These are phyloP conservation scores for Drosophila multiciliata DNA, from an alignment of 2,888 invertebrate species.

Conservation along the genomic window DNA sequence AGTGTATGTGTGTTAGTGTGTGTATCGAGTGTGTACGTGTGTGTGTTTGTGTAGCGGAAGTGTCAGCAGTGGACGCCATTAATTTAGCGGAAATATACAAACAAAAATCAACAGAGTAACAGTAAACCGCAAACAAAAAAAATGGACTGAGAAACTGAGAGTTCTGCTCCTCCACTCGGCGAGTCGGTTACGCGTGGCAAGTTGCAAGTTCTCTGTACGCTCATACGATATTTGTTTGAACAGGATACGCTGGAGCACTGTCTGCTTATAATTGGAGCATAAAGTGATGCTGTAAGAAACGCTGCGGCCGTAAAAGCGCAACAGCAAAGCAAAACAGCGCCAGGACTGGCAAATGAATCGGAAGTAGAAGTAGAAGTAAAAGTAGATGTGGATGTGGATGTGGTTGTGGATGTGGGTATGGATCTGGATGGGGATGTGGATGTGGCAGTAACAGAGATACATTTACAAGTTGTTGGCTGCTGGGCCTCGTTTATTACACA, in stretches of 20 bases:
- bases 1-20: conserved; percentile 6
- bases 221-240: conserved; percentile 56
- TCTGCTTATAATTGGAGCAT: conserved; percentile 78
- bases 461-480: conserved; percentile 62
- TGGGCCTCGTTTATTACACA: conserved; percentile 54
- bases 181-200: conserved; percentile 2
- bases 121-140: conserved; percentile 51
- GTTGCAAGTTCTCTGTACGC: conserved; percentile 31
- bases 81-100: conserved; percentile 78
- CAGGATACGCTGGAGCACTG: conserved; percentile 68
- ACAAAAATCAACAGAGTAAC: conserved; percentile 71
- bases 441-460: conserved; percentile 42
- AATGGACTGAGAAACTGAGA: background rate
- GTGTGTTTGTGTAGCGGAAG: conserved; percentile 55
- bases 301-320: conserved; percentile 59
- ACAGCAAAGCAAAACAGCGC: conserved; percentile 9
- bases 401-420: background rate
- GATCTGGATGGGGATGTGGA: conserved; percentile 16
- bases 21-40: conserved; percentile 7
- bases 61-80: conserved; percentile 75
- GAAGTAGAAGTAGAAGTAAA: conserved; percentile 59
- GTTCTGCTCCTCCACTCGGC: conserved; percentile 17
- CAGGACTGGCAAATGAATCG: conserved; percentile 42
- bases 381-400: conserved; percentile 26
- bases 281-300: conserved; percentile 71